phyloP scores from a whole-genome alignment of 2,113 vertebrate genomes.

The Odontophorus gujanensis region DNA sequence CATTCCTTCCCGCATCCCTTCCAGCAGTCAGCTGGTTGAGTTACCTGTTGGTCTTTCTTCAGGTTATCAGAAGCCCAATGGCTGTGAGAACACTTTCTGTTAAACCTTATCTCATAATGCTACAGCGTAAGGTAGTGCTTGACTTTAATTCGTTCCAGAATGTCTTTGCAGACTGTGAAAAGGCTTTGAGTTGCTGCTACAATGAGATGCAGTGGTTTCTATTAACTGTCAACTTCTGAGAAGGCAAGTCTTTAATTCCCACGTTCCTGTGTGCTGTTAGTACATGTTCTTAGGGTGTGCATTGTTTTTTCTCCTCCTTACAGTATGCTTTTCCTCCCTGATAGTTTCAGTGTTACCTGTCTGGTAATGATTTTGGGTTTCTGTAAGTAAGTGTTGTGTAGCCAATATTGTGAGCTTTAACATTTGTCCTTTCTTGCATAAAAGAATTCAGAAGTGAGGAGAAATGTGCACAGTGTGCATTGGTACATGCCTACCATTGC shows the following conservation, averaged over 20 bases:
- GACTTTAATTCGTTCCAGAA: background rate
- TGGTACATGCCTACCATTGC: background rate
- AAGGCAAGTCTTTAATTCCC: background rate
- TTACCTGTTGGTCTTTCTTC: background rate
- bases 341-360: background rate
- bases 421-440: background rate
- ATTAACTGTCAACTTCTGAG: background rate
- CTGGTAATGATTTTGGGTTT: background rate
- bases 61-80: background rate
- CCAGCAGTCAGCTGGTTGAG: background rate
- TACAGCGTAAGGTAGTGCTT: background rate
- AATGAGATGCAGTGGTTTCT: background rate
- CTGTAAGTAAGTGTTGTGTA: background rate
- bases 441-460: background rate
- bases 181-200: background rate
- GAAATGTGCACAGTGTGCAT: background rate
- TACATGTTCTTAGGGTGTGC: background rate
- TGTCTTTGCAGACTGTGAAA: background rate
- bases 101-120: background rate
- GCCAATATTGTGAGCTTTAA: background rate
- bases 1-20: background rate
- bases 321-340: background rate
- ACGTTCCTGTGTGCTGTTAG: background rate
- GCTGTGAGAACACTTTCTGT: background rate
- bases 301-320: fast-evolving